Evolutionary conservation across 1,140 invertebrate genomes (phyloP).

Genomic region (Hyphantria cunea): DNA sequence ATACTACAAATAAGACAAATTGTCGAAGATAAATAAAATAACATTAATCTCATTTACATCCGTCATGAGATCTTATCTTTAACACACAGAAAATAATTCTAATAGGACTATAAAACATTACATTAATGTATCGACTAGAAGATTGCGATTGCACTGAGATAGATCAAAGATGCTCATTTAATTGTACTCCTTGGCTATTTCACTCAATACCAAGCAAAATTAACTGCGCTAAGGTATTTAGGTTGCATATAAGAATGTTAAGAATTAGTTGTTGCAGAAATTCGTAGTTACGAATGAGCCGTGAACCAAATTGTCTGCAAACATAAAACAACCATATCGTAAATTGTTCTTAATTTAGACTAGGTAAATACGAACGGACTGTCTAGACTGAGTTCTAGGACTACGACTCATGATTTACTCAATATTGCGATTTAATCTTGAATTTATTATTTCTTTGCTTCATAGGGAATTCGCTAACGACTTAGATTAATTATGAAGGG

Average conservation of each 20-base stretch:
- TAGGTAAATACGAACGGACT: constrained; percentile 49
- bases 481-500: no score
- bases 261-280: constrained; percentile 39
- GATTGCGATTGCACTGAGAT: neutral
- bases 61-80: neutral
- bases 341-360: constrained; percentile 70
- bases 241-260: constrained; percentile 31
- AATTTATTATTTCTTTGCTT: neutral
- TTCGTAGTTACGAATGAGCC: constrained; percentile 56
- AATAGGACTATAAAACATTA: neutral
- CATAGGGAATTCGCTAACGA: no score
- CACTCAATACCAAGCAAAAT: constrained; percentile 4
- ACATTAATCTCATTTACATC: neutral
- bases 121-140: neutral
- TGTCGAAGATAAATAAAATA: neutral
- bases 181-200: no score
- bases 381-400: constrained; percentile 37
- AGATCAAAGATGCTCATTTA: constrained; percentile 5
- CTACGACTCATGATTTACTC: constrained; percentile 39
- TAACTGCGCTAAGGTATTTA: constrained; percentile 18
- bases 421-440: constrained; percentile 16
- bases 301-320: constrained; percentile 69
- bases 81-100: neutral
- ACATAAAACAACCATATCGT: constrained; percentile 64
- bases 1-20: no score